Conservation (phyloP, 2,888 invertebrate species). For the Ellobium chinense region DNA sequence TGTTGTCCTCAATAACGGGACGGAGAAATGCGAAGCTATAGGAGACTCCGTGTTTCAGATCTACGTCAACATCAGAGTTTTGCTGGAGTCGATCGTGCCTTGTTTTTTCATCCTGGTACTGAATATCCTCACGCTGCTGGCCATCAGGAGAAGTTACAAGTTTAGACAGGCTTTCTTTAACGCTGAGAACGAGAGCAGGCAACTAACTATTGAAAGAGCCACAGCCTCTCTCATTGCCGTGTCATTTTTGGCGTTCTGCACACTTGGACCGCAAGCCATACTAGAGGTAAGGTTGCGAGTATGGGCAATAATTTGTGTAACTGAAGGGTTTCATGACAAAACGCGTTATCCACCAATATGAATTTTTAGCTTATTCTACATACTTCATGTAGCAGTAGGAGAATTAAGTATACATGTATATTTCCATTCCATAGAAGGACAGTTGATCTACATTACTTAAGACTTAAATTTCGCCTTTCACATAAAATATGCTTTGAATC, state of each 20-base stretch:
- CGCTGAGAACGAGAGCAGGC: neutral
- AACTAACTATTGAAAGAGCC: neutral
- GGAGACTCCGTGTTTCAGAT: neutral
- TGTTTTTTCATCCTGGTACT: neutral
- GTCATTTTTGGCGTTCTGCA: neutral
- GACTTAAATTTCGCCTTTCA: too few relatives aligned
- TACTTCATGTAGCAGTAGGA: too few relatives aligned
- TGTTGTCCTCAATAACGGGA: neutral
- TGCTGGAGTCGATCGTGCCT: neutral
- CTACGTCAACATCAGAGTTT: neutral
- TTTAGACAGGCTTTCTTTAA: neutral
- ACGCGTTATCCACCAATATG: too few relatives aligned
- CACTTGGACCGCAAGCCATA: neutral
- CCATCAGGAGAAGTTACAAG: neutral
- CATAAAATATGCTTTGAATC: too few relatives aligned
- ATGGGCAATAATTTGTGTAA: too few relatives aligned
- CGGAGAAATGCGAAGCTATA: neutral
- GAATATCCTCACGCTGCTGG: neutral
- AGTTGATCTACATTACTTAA: too few relatives aligned
- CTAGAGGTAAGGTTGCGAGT: neutral
- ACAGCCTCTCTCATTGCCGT: neutral
- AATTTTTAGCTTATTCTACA: too few relatives aligned
- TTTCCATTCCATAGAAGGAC: too few relatives aligned
- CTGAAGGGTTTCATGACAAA: too few relatives aligned
- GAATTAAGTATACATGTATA: too few relatives aligned